Evolutionary conservation across 2,888 invertebrate species (phyloP).

Genomic region (Cephus spinipes): DNA sequence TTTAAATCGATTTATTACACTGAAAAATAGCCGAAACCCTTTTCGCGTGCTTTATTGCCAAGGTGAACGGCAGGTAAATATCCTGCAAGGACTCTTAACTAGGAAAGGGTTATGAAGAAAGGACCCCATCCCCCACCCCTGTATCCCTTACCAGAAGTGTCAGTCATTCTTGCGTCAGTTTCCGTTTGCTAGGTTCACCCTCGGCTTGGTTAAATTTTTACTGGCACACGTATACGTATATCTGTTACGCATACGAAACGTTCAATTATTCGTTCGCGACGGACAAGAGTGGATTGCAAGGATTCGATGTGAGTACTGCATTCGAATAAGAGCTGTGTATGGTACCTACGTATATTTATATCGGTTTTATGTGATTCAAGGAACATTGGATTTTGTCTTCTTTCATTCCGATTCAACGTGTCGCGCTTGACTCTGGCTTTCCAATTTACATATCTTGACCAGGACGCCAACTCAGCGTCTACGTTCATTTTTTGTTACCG

Average conservation of each 20-base stretch:
- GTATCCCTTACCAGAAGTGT: neutral
- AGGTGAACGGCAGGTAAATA: slow-evolving; percentile 44
- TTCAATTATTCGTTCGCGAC: neutral
- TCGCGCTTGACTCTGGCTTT: neutral
- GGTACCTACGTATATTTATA: neutral
- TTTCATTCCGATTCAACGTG: neutral
- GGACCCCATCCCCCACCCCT: slow-evolving; percentile 6
- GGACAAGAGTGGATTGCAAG: neutral
- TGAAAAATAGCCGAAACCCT: slow-evolving; percentile 36
- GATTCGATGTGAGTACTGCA: neutral
- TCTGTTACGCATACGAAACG: neutral
- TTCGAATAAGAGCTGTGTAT: neutral
- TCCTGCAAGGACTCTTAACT: neutral
- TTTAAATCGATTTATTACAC: slow-evolving; percentile 48
- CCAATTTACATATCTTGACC: slow-evolving; percentile 8
- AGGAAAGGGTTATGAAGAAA: slow-evolving; percentile 40
- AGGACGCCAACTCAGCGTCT: neutral
- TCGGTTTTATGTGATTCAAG: neutral
- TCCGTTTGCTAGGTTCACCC: neutral
- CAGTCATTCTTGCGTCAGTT: slow-evolving; percentile 2
- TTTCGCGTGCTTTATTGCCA: slow-evolving; percentile 46
- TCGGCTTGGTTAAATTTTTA: neutral
- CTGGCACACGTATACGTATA: neutral
- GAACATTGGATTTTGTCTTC: neutral
- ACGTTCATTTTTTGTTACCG: neutral